Conservation (phyloP, 2,797 vertebrate genomes). For the Oreochromis grahami region DNA sequence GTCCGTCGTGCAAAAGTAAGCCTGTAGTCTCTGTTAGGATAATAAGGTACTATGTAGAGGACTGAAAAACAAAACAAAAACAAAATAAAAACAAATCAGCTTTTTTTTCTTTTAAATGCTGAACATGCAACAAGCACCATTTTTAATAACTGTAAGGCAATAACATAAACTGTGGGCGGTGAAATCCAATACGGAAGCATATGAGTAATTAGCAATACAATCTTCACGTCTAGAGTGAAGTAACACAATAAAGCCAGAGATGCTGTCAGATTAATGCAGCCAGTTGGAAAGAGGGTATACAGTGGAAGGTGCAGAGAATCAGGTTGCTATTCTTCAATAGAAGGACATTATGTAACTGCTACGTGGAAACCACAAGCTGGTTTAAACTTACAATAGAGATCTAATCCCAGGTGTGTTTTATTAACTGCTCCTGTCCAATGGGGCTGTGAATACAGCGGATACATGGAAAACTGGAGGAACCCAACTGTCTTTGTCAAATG, state of each 20-base stretch:
- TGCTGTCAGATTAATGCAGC: constrained; percentile 43
- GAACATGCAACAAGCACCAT: neutral
- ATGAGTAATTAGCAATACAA: constrained; percentile 57
- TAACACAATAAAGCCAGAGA: constrained; percentile 42
- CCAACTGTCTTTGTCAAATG: constrained; percentile 1
- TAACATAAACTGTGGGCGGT: neutral
- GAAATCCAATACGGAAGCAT: constrained; percentile 35
- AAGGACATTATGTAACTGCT: constrained; percentile 45
- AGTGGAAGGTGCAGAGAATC: constrained; percentile 42
- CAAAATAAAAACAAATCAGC: neutral
- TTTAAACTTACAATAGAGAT: constrained; percentile 54
- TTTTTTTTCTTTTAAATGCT: neutral
- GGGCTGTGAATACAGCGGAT: neutral
- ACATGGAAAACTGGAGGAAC: constrained; percentile 24
- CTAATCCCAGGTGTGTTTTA: constrained; percentile 44
- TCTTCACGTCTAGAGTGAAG: constrained; percentile 46
- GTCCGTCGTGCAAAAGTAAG: neutral
- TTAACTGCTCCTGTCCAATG: constrained; percentile 18
- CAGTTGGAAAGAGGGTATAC: constrained; percentile 36
- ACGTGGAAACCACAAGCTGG: constrained; percentile 51
- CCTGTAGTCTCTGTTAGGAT: neutral
- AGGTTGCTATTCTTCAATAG: constrained; percentile 56
- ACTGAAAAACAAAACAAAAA: neutral
- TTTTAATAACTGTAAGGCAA: neutral
- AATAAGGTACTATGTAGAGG: neutral